Evolutionary conservation across 1,140 invertebrate genomes (phyloP), one percentile per base, ranked within the genome.

Genomic region (Drosophila cardini): DNA sequence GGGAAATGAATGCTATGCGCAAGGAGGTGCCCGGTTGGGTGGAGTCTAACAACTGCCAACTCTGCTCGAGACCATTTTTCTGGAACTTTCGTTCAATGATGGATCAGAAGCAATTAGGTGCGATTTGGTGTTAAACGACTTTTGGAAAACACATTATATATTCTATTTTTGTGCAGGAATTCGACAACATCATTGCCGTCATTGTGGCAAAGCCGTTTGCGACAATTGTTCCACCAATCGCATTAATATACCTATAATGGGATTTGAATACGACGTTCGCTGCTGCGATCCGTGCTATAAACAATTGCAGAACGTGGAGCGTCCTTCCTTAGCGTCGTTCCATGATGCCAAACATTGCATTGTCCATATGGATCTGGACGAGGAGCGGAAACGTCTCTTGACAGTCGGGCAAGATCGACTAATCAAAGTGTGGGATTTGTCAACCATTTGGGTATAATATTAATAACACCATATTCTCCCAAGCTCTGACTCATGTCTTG

Each of bases 31-130:
- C 98, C 9, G 95, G 95, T 62, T 99, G 99, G 99, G 94, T 95
- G 65, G 98, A 99, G 90, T 96, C 96, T 62, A 98, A 99, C 92
- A 94, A 95, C 34, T 99, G 99, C 92, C 96, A 99, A 93, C 94
- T 97, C 57, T 99, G 99, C 93, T 95, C 95, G 40, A 94, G 96
- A 76, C 99, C 99, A 16, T 99, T 99, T 92, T 99, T 99, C 92
- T 99, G 99, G 98, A 99, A 99, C 93, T 94, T 99, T 21, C 95
- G 96, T 78, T 98, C 97, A 7, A 99, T 99, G 98, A 98, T 99
- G 96, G 97, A 99, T 90, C 97, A 97, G 92, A 96, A 98, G 91
- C 97, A 97, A 90, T 93, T 99, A 42, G 98, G 98, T 78, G 93
- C 95, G 79, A 91, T 15, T 53, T 45, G n/a, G 3, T 45, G 13